Conservation (phyloP, 2,113 vertebrate species). For the Tetraodon nigroviridis region DNA sequence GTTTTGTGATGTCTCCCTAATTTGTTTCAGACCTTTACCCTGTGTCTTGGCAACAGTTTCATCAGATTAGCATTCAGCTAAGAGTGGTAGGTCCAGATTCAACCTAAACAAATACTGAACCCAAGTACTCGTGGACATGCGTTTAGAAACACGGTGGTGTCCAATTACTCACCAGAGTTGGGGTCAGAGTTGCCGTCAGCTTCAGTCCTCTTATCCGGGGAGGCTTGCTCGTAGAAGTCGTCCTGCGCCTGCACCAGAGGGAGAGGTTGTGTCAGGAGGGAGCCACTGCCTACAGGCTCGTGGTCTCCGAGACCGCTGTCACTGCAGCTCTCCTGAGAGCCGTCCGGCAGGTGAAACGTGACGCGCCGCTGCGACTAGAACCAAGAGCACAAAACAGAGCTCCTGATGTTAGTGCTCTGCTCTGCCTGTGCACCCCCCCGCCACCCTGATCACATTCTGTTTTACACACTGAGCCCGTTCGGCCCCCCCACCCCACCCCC, state of each 20-base stretch:
- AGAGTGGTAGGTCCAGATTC: background rate
- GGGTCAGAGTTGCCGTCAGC: conserved; percentile 98
- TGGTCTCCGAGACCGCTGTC: conserved; percentile 99
- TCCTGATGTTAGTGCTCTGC: conserved; percentile 81
- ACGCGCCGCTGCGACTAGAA: conserved; percentile 99
- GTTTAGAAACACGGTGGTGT: background rate
- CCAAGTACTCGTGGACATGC: background rate
- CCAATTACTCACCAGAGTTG: conserved; percentile 88
- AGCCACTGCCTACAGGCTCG: conserved; percentile 94
- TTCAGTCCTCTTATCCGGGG: conserved; percentile 98
- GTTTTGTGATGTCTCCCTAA: conserved; percentile 40
- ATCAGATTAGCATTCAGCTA: background rate
- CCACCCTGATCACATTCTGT: conserved; percentile 8
- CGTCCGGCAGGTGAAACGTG: conserved; percentile 99
- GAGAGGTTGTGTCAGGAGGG: conserved; percentile 98
- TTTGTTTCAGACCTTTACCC: conserved; percentile 14
- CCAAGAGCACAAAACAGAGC: conserved; percentile 88
- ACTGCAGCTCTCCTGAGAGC: conserved; percentile 99
- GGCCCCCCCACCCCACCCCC: too few species aligned
- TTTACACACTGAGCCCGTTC: conserved; percentile 26
- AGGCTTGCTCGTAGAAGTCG: conserved; percentile 97
- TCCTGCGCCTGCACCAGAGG: conserved; percentile 99
- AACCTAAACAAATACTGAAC: conserved; percentile 1
- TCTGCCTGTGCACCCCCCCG: conserved; percentile 32
- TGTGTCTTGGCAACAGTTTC: conserved; percentile 8